Percentiles rank a stretch among this genome's conserved stretches.
phyloP scores from a whole-genome alignment of 1,140 invertebrate species.

The Dendroctonus valens region DNA sequence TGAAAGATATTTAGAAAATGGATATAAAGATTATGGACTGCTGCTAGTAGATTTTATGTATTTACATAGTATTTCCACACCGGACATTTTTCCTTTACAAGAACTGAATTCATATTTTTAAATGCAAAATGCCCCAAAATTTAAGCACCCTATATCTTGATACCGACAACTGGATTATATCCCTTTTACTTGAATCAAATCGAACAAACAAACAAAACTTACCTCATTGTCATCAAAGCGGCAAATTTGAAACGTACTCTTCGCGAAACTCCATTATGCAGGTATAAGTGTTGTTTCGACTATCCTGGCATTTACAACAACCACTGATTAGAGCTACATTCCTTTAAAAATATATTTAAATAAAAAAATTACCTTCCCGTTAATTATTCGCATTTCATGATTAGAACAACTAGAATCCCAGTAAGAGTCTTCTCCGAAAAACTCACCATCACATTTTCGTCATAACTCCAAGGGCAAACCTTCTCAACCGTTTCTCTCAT shows the following conservation, averaged over 20 bases:
- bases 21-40: no score
- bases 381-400: not conserved
- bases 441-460: slow-evolving; percentile 60
- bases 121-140: no score
- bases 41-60: no score
- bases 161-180: no score
- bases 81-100: no score
- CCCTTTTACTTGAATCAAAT: no score
- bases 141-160: no score
- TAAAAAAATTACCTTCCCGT: not conserved
- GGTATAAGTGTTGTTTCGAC: slow-evolving; percentile 78
- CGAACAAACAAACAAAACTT: slow-evolving; percentile 30
- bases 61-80: no score
- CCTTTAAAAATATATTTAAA: slow-evolving; percentile 50
- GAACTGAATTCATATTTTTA: no score
- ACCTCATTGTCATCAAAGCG: slow-evolving; percentile 72
- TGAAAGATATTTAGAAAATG: no score
- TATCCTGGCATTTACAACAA: slow-evolving; percentile 86
- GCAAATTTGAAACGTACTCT: slow-evolving; percentile 68
- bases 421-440: not conserved
- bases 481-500: slow-evolving; percentile 52
- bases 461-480: slow-evolving; percentile 58
- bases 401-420: not conserved
- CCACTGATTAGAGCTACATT: slow-evolving; percentile 62
- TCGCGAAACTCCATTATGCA: slow-evolving; percentile 67